Base-by-base conservation (phyloP, 2,797 vertebrate genomes). In the Eidolon dupreanum region DNA sequence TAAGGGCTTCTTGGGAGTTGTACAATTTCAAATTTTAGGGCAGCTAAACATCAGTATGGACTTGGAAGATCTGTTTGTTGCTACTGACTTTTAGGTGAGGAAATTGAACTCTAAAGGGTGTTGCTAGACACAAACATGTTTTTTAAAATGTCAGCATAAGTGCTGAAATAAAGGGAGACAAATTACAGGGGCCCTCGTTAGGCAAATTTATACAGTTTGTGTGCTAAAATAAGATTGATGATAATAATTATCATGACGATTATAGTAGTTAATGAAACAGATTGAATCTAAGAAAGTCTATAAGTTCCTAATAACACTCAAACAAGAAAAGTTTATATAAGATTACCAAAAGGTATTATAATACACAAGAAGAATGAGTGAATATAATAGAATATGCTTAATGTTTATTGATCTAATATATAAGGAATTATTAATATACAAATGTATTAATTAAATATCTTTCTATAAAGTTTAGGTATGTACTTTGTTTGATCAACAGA, bases 351-450 rank as follows among this genome's bases (percentile, higher is more conserved):
- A 94, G 1, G 9, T 41, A 51, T 41, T 78, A 63, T 63, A 81
- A 28, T 46, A 43, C 8, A 88, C 1, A n/a, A 75, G 33, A 89
- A 79, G 26, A 78, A 16, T 74, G 19, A 77, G 33, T 73, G 51
- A 88, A 41, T 83, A 68, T 49, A 91, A 68, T 63, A 81, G 15
- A 96, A 51, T 88, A 43, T 90, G 6, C 20, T 90, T 92, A 65
- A 31, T 71, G 75, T 79, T 89, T 87, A 65, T 73, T 84, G 51
- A 86, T 46, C 26, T 81, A 87, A 92, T 68, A 59, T 49, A 71
- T 85, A 65, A 95, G 28, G 26, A 92, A 84, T 70, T 59, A 0
- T 59, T 71, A 73, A 43, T 65, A 26, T 33, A 86, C 7, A 36
- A 84, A 91, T 49, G 1, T 61, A 57, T 71, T 82, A 70, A 77